Conservation (phyloP, 2,888 invertebrate genomes). For the Chromoteleia sp. region DNA sequence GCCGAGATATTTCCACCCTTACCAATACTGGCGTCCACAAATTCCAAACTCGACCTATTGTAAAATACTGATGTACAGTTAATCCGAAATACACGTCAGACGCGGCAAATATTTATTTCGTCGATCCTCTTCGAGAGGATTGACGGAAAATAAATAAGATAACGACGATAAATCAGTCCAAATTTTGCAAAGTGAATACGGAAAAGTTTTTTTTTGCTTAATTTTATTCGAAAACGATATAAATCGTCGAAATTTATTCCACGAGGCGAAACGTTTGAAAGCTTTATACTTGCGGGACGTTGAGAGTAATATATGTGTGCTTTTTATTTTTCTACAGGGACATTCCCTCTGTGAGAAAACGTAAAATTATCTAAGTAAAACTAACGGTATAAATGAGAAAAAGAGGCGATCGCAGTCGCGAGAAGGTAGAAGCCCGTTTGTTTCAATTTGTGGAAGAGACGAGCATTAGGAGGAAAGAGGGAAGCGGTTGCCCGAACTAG, state of each 20-base stretch:
- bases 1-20: constrained; percentile 30
- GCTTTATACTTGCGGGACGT: background rate
- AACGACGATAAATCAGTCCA: constrained; percentile 10
- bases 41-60: constrained; percentile 29
- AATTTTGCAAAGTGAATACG: background rate
- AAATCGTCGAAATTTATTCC: constrained; percentile 28
- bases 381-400: constrained; percentile 61
- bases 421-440: constrained; percentile 58
- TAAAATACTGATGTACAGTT: constrained; percentile 35
- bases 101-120: constrained; percentile 19
- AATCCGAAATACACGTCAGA: constrained; percentile 7
- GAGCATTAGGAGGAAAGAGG: constrained; percentile 17
- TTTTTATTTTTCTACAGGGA: constrained; percentile 33
- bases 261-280: background rate
- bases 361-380: constrained; percentile 68
- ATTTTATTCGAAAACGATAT: constrained; percentile 11
- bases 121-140: too few species aligned
- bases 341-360: constrained; percentile 39
- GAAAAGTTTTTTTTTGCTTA: background rate
- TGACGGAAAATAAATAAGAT: constrained; percentile 23
- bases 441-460: constrained; percentile 66
- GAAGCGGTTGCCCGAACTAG: constrained; percentile 30
- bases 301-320: constrained; percentile 5
- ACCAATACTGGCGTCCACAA: constrained; percentile 19
- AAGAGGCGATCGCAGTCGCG: constrained; percentile 21